Evolutionary conservation across 1,140 invertebrate species (phyloP), one percentile per base, ranked within the genome.

Genomic region (Lordiphosa stackelbergi): DNA sequence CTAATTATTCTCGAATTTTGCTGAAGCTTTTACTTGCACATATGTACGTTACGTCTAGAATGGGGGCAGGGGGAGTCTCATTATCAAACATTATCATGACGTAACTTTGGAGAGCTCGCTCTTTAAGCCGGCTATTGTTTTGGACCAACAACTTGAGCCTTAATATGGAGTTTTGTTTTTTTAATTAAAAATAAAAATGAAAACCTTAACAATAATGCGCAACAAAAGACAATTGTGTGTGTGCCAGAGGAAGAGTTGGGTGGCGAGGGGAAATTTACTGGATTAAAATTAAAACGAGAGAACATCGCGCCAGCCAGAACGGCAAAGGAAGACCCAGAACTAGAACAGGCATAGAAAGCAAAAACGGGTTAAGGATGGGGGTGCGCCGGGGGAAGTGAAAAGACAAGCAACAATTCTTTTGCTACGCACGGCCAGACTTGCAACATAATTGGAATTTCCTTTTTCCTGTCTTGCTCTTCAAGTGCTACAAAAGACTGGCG

Each of bases 401-500:
- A 56, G 68, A 56, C 62, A 54, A 56, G 73, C 72, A 71, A 81
- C 77, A 83, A 83, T 81, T 71, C 72, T 81, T 81, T 81, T 83
- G 75, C 75, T 83, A 83, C 68, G 75, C 71, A 68, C 75, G 66
- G 66, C 58, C 66, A 81, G 74, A 81, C 75, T 75, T 70, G 74
- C 71, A 81, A 75, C 77, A 81, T 81, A 81, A 81, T 81, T 81
- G 75, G 77, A 81, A 81, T 81, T 81, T 81, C 75, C 75, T 81
- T 81, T 79, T 81, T 83, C 75, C 75, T 79, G 75, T 48, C 56
- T 31, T 38, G 36, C 28, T 2, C 24, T 49, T 69, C 45, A 68
- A 69, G 55, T 66, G 62, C 53, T 42, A 58, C 64, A 66, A 66
- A 66, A 66, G 64, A 66, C 62, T 66, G 65, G 62, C 61, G 64